Conservation (phyloP, 2,888 invertebrate species). For the Drosophila hamatofila region DNA sequence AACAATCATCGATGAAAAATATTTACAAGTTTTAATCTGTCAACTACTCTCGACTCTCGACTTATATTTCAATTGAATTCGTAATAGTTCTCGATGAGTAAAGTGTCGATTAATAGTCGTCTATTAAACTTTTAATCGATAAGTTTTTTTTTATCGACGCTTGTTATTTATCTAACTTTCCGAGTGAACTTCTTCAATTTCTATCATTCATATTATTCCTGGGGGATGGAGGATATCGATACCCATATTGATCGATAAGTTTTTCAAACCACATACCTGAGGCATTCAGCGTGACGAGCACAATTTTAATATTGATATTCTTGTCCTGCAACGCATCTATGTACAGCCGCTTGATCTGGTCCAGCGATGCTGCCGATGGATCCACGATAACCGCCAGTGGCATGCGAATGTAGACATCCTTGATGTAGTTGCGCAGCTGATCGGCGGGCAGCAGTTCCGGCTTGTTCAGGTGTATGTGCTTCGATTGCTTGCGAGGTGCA, state of each 20-base stretch:
- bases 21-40: not conserved
- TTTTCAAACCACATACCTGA: constrained; percentile 76
- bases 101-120: not conserved
- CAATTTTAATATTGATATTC: constrained; percentile 84
- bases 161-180: too few species aligned
- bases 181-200: too few species aligned
- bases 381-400: constrained; percentile 85
- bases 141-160: too few species aligned
- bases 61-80: not conserved
- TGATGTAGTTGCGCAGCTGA: constrained; percentile 84
- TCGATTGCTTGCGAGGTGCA: constrained; percentile 75
- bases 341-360: constrained; percentile 83
- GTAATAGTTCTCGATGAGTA: too few species aligned
- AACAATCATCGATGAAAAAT: not conserved
- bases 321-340: constrained; percentile 83
- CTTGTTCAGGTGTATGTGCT: constrained; percentile 80
- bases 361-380: constrained; percentile 82
- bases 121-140: not conserved
- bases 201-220: not conserved
- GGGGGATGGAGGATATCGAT: too few species aligned
- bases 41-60: not conserved
- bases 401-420: constrained; percentile 85
- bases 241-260: not conserved
- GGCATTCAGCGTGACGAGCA: constrained; percentile 84
- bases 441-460: constrained; percentile 83